These are phyloP conservation scores for Neelides sp. DNA, from an alignment of 1,140 invertebrate species.

Conservation along the genomic window DNA sequence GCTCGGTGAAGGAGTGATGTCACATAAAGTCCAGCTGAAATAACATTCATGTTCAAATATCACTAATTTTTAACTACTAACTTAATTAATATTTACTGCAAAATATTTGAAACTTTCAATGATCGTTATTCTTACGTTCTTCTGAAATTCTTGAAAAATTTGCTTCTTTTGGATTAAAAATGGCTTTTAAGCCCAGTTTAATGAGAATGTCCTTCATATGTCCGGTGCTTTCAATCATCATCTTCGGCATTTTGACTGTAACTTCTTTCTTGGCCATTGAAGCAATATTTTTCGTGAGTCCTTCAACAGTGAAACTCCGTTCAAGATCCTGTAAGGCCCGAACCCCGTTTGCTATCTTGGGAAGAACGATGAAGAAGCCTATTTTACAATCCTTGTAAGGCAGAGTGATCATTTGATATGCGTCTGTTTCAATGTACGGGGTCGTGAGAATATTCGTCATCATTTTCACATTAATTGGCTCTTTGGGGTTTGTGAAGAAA, in stretches of 20 bases:
- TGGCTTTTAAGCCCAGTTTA: conserved; percentile 43
- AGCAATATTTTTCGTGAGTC: conserved; percentile 35
- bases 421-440: conserved; percentile 42
- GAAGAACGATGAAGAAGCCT: conserved; percentile 58
- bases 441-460: conserved; percentile 50
- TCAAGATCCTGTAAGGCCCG: conserved; percentile 37
- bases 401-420: conserved; percentile 50
- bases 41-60: not conserved
- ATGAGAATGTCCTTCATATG: conserved; percentile 42
- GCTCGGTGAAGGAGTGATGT: conserved; percentile 34
- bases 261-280: conserved; percentile 31
- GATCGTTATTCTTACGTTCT: conserved; percentile 5
- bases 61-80: not conserved
- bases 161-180: conserved; percentile 46
- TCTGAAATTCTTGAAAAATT: conserved; percentile 43
- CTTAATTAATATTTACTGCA: not conserved
- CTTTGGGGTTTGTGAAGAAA: conserved; percentile 33
- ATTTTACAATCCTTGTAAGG: conserved; percentile 53
- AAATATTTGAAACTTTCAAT: not conserved
- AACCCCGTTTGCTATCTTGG: conserved; percentile 36
- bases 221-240: conserved; percentile 47
- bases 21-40: conserved; percentile 18
- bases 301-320: conserved; percentile 37
- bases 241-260: conserved; percentile 50
- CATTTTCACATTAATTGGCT: conserved; percentile 44